These are phyloP conservation scores for Poecilia gillii DNA, from an alignment of 2,797 vertebrate genomes.

Conservation along the genomic window DNA sequence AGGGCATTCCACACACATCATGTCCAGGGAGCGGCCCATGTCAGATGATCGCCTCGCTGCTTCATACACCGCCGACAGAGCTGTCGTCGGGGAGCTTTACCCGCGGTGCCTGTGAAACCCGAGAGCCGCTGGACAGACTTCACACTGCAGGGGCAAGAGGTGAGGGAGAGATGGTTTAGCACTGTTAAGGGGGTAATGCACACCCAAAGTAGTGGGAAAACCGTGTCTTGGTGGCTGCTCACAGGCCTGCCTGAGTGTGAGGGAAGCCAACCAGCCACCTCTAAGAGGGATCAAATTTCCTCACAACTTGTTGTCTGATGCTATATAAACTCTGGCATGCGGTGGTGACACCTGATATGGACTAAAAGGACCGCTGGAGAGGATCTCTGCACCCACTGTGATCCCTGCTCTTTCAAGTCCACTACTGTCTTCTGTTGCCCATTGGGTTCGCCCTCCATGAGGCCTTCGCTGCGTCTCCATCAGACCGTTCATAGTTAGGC, in stretches of 20 bases:
- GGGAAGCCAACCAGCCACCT: slow-evolving; percentile 73
- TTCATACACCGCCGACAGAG: slow-evolving; percentile 76
- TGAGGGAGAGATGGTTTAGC: slow-evolving; percentile 60
- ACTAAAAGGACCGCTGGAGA: slow-evolving; percentile 80
- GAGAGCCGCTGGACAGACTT: slow-evolving; percentile 75
- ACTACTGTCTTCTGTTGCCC: slow-evolving; percentile 44
- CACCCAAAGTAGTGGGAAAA: slow-evolving; percentile 63
- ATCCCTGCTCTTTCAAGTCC: slow-evolving; percentile 72
- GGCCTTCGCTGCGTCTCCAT: slow-evolving; percentile 47
- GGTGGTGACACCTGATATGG: slow-evolving; percentile 79
- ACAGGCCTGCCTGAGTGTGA: slow-evolving; percentile 64
- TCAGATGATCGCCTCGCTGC: slow-evolving; percentile 76
- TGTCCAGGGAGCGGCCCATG: slow-evolving; percentile 70
- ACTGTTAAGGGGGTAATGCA: slow-evolving; percentile 66
- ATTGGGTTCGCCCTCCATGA: slow-evolving; percentile 51
- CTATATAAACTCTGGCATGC: slow-evolving; percentile 89
- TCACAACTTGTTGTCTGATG: slow-evolving; percentile 86
- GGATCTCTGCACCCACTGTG: slow-evolving; percentile 67
- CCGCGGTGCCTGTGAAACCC: slow-evolving; percentile 80
- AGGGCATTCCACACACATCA: slow-evolving; percentile 73
- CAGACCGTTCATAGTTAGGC: slow-evolving; percentile 52
- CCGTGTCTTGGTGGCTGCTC: slow-evolving; percentile 60
- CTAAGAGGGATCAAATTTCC: slow-evolving; percentile 78
- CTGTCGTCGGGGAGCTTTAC: slow-evolving; percentile 81
- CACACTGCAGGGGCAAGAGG: slow-evolving; percentile 59